Evolutionary conservation across 2,113 vertebrate species (phyloP), one percentile per base, ranked within the genome.

Genomic region (Glareola pratincola): DNA sequence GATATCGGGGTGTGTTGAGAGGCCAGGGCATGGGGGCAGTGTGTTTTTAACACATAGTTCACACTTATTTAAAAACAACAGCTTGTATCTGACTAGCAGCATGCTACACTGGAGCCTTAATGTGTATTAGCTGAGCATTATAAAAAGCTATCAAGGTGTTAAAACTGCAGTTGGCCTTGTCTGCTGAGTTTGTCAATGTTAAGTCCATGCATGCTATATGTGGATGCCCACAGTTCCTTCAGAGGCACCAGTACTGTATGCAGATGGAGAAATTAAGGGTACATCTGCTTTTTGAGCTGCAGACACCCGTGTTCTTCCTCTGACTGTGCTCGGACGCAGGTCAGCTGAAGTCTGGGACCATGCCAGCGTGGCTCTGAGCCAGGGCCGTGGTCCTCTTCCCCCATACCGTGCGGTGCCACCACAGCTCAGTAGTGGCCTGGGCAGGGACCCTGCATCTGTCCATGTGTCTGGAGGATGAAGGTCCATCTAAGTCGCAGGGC

Each of bases 361-460:
- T 0, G 14, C 32, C 45, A 14, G 57, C 0, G 0, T 17, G 54
- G 32, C 37, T 71, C 34, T 26, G 64, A 47, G 88, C 54, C 54
- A 32, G 60, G 45, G 77, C 54, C 62, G 41, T 1, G 5, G 32
- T 24, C 24, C n/a, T 12, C 32, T 27, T 22, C 78, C 29, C 9
- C 23, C 0, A 8, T 2, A 1, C 0, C 1, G 41, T 3, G 1
- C 1, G 3, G 36, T 51, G 78, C 12, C 56, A 34, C 27, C 23
- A 36, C 1, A 1, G 75, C 66, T 45, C 72, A 63, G 67, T 2
- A 2, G 22, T 74, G 68, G 47, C 73, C 45, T 14, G 36, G 23
- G 39, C 67, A 83, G 75, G 51, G 41, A 54, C 24, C 12, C 8
- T 14, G 5, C 18, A 9, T 5, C 62, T 36, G 27, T 12, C 69